Evolutionary conservation across 2,113 vertebrate genomes (phyloP), one percentile per base, ranked within the genome.

Genomic region (Ageneiosus marmoratus): DNA sequence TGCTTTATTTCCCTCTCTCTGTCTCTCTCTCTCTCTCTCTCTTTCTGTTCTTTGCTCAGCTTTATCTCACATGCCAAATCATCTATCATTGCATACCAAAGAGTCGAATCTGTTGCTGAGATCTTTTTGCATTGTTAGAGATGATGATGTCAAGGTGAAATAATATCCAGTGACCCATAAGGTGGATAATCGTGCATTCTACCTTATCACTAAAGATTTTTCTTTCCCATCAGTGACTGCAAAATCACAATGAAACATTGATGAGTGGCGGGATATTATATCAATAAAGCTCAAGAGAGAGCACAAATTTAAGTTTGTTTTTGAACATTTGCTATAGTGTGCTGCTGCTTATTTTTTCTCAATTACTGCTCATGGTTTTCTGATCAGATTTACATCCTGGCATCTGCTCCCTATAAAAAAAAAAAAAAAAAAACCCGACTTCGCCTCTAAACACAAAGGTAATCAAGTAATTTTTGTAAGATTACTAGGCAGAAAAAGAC

Each of bases 381-480:
- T 76, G 56, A 82, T 82, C 77, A 62, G 56, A 67, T 83, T 79
- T 72, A 65, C 77, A 75, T 65, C 82, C 67, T 86, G 63, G 76
- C 81, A 77, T 79, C 53, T 32, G 22, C 73, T 67, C 29, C 79
- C n/a, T 67, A 37, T 86, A 83, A 77, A 24, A 44, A 11, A 44
- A 22, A 69, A 24, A 70, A 78, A 56, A 37, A 2, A 50, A 87
- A 77, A 84, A 73, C 77, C 76, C 18, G 75, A 69, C 75, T 55
- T 46, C 50, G 63, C 18, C 50, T 82, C 73, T 7, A 44, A 72
- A 53, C 56, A n/a, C 74, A 46, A 73, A 77, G 53, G 65, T 79
- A 88, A 88, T 88, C 37, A 87, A 88, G 77, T 86, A 0, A 67
- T 87, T 84, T 87, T 16, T n/a, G 24, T 15, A 41, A 41, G 37